These are phyloP conservation scores for Drosophila sechellia DNA, from an alignment of 1,140 invertebrate species.

Conservation along the genomic window DNA sequence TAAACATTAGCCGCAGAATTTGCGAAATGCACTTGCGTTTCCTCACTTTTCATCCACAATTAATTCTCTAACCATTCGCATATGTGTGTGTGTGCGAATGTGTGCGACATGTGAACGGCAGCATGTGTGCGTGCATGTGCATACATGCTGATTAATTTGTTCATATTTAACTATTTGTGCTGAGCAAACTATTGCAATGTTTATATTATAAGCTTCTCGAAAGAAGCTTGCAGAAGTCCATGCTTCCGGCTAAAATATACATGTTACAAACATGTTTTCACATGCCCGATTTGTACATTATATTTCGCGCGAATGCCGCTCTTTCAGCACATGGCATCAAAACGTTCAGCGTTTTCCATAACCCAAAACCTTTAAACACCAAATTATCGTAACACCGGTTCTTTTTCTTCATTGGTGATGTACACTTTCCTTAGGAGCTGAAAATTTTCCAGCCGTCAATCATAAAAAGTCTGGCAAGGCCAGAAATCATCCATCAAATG, in stretches of 20 bases:
- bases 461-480: slow-evolving; percentile 3
- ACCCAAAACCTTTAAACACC: background rate
- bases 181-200: background rate
- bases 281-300: slow-evolving; percentile 2
- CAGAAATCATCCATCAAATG: background rate
- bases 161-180: slow-evolving; percentile 18
- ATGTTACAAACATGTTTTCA: slow-evolving; percentile 4
- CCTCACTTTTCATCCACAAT: slow-evolving; percentile 5
- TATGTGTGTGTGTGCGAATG: slow-evolving; percentile 6
- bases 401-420: background rate
- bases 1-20: slow-evolving; percentile 13
- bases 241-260: background rate
- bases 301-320: background rate
- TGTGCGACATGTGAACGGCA: slow-evolving; percentile 23
- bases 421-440: background rate
- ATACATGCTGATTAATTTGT: slow-evolving; percentile 40
- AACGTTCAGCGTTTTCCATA: slow-evolving; percentile 13
- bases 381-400: background rate
- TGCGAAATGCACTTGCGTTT: slow-evolving; percentile 13
- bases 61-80: slow-evolving; percentile 12
- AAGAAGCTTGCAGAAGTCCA: background rate
- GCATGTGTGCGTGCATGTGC: slow-evolving; percentile 22
- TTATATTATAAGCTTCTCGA: background rate
- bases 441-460: background rate
- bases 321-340: slow-evolving; percentile 6